Evolutionary conservation across 2,113 vertebrate species (phyloP), one percentile per base, ranked within the genome.

Genomic region (Rhinichthys klamathensis): DNA sequence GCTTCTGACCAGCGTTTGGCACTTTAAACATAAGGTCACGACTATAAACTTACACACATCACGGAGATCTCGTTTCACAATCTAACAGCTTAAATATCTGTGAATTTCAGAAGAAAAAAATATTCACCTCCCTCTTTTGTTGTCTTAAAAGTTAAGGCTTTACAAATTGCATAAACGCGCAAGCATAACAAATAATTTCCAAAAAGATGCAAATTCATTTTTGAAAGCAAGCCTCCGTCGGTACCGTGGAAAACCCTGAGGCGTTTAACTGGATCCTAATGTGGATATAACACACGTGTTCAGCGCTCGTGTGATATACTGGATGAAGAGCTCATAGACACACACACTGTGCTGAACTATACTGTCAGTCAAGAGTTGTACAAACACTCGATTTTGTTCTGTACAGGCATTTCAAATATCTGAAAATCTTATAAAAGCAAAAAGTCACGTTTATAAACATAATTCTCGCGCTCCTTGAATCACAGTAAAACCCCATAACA

Each of bases 101-200:
- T 11, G 46, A 2, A 51, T 69, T 69, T 70, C 11, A 11, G 9
- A 38, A 38, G 44, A 30, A 51, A 49, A 10, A 27, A 30, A 9
- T 30, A 30, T 75, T 51, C 3, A 49, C 3, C 23, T 51, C 41
- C 41, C 44, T 27, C 41, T 51, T 77, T 54, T 46, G 51, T 13
- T 54, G 16, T 69, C 9, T 54, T 38, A 18, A 49, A 77, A 61
- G 11, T 35, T 85, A 91, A 93, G 90, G 92, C 90, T 80, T 15
- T 38, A 56, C 60, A 73, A 54, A 86, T 89, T 93, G 91, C 90
- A 92, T 91, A 92, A 90, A 51, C 0, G 74, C 61, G 60, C 84
- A 77, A 27, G 51, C 44, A 65, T 74, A 46, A 63, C 32, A 63
- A n/a, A 9, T 18, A 0, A 38, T 44, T 27, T 44, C 38, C n/a